Evolutionary conservation across 1,140 invertebrate genomes (phyloP), one percentile per base, ranked within the genome.

Genomic region (Phthorimaea operculella): DNA sequence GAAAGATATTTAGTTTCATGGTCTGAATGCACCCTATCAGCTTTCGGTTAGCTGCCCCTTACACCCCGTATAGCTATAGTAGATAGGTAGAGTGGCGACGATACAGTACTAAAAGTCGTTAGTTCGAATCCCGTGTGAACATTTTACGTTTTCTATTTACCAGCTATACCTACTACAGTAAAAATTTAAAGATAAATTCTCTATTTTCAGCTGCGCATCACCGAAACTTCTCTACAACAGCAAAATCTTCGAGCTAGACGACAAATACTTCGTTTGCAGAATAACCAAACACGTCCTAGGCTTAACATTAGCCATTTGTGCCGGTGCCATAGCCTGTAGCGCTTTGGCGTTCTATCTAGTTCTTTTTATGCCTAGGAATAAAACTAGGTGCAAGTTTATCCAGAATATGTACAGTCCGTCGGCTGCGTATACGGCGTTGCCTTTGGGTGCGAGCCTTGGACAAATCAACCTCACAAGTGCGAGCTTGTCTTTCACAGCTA

Each of bases 191-290:
- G 21, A 4, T 28, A 28, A 28, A n/a, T n/a, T n/a, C n/a, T 39
- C n/a, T 39, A 5, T 60, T 81, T 74, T 44, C 76, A 86, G 83
- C 62, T 86, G 83, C 39, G 68, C 54, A 47, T 68, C 64, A 9
- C 83, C 83, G 42, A 60, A 60, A 33, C 42, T 60, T 0, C 45
- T 81, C 0, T 72, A 62, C 62, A 80, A 81, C 64, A 70, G 67
- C 8, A 62, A 69, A 16, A 62, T 84, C 58, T 80, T 79, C 55
- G 75, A 80, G 0, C 53, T 84, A 12, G 64, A 74, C 0, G 51
- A 64, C n/a, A 74, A 71, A 34, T 72, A 76, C 59, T 75, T 83
- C 51, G 54, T 33, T 0, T 83, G 79, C 49, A 15, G 48, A 0
- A 18, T 36, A 0, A 17, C 8, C 10, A 50, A 58, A 21, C 59